Percentiles rank a stretch among this genome's conserved stretches.
These are phyloP conservation scores for Megaustenia siamemsis DNA, from an alignment of 2,888 invertebrate genomes.

Conservation along the genomic window DNA sequence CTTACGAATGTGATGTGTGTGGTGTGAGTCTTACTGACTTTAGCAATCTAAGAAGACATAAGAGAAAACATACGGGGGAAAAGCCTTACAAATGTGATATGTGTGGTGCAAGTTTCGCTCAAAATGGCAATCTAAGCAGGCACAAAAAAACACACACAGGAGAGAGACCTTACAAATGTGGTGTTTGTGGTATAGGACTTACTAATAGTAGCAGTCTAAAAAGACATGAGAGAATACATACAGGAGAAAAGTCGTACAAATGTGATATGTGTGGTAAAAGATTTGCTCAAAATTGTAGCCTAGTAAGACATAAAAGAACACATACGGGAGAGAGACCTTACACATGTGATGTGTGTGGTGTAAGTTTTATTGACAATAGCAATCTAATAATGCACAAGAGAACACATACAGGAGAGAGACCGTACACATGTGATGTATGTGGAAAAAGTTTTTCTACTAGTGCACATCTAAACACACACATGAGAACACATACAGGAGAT, in stretches of 20 bases:
- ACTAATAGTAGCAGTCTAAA: too few species aligned
- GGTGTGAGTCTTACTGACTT: not conserved
- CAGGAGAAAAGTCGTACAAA: constrained; percentile 35
- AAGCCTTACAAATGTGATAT: constrained; percentile 39
- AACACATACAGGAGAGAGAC: not conserved
- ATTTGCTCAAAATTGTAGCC: too few species aligned
- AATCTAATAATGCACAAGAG: not conserved
- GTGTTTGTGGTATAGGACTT: not conserved
- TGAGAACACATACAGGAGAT: constrained; percentile 10
- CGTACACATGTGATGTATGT: not conserved
- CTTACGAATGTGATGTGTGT: not conserved
- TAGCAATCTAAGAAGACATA: not conserved
- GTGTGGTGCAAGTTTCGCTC: too few species aligned
- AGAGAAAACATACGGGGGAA: not conserved
- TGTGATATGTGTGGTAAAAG: too few species aligned
- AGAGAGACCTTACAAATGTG: too few species aligned
- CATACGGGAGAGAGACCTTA: too few species aligned
- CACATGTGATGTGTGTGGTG: not conserved
- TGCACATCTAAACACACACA: not conserved
- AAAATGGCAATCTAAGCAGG: too few species aligned
- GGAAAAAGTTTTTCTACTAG: not conserved
- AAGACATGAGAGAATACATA: constrained; percentile 30
- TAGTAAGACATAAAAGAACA: too few species aligned
- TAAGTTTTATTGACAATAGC: not conserved
- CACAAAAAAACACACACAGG: too few species aligned